A percentile compares a stretch with the other conserved stretches of the same genome.
Evolutionary conservation across 2,797 vertebrate genomes (phyloP).

Genomic region (Brachyrhaphis roseni): DNA sequence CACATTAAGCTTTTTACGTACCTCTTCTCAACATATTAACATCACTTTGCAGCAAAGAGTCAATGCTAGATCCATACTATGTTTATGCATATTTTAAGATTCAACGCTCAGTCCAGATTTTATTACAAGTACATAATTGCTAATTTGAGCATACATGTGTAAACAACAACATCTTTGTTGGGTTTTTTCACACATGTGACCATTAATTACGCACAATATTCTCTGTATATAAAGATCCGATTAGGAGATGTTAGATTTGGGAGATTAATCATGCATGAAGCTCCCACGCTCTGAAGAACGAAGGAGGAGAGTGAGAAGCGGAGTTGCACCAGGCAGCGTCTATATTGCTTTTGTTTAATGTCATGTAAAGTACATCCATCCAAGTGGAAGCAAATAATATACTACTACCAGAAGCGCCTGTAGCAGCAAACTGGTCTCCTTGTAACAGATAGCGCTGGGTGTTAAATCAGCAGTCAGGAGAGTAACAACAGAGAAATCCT

Average conservation of each 20-base stretch:
- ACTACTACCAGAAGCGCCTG: constrained; percentile 53
- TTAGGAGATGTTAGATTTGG: constrained; percentile 54
- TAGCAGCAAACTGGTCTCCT: constrained; percentile 61
- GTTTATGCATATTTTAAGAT: constrained; percentile 56
- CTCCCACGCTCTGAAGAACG: constrained; percentile 40
- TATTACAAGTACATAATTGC: constrained; percentile 52
- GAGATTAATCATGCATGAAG: constrained; percentile 53
- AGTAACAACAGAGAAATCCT: constrained; percentile 62
- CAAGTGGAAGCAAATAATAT: constrained; percentile 71
- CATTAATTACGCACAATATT: constrained; percentile 61
- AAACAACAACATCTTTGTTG: constrained; percentile 56
- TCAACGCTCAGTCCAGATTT: constrained; percentile 46
- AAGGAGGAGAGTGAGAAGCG: neutral
- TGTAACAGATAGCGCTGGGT: constrained; percentile 55
- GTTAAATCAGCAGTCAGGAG: constrained; percentile 70
- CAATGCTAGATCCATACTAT: constrained; percentile 37
- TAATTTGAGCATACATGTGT: constrained; percentile 55
- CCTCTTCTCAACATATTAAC: constrained; percentile 61
- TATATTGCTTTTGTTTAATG: constrained; percentile 70
- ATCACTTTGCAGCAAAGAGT: constrained; percentile 58
- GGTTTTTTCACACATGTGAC: constrained; percentile 41
- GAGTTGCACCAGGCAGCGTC: constrained; percentile 25
- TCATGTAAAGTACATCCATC: constrained; percentile 73
- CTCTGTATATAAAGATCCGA: constrained; percentile 47
- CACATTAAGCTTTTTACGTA: constrained; percentile 74